Conservation (phyloP, 2,113 vertebrate genomes). For the Nycticorax nycticorax region DNA sequence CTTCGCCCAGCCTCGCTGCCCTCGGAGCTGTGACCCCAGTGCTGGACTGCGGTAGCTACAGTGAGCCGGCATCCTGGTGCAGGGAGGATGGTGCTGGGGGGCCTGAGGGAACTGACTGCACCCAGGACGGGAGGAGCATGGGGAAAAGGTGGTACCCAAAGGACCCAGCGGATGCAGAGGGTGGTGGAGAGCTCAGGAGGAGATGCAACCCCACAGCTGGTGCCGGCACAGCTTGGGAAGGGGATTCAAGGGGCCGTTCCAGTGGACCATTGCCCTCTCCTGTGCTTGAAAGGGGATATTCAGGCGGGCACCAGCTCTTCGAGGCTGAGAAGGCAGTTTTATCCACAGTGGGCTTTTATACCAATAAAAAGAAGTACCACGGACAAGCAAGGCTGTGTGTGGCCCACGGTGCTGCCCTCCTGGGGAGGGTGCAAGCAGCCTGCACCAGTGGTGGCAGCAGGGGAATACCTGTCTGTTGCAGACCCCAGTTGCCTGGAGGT, state of each 20-base stretch:
- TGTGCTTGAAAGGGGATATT: conserved; percentile 14
- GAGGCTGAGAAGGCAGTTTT: conserved; percentile 24
- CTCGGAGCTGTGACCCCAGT: fast-evolving
- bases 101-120: neutral
- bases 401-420: fast-evolving
- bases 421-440: neutral
- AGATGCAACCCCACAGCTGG: neutral
- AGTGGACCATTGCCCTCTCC: conserved; percentile 4
- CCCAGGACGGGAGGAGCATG: neutral
- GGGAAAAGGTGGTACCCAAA: neutral
- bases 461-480: neutral
- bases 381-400: neutral
- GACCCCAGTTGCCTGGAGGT: neutral
- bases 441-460: neutral
- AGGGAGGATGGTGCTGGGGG: neutral
- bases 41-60: neutral
- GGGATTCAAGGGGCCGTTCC: neutral
- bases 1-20: neutral
- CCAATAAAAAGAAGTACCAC: conserved; percentile 45
- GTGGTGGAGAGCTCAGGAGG: neutral
- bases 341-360: conserved; percentile 57
- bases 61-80: neutral
- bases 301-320: neutral
- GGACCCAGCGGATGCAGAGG: neutral
- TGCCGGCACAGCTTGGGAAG: neutral